phyloP scores from a whole-genome alignment of 2,797 vertebrate genomes.

The Syngnathus rostellatus region DNA sequence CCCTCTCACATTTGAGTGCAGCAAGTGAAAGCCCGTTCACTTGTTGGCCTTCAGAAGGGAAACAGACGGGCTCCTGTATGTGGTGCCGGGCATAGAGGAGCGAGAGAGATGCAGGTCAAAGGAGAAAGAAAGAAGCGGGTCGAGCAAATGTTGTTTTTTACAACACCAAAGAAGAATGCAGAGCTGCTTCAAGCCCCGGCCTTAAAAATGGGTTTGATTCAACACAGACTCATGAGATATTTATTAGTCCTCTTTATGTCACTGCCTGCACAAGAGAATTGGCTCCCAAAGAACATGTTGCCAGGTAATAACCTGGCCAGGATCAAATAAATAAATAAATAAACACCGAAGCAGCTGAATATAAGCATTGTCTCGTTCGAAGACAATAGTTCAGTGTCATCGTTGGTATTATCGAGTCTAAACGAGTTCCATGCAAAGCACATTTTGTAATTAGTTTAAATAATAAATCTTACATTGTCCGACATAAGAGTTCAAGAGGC shows the following conservation, averaged over 20 bases:
- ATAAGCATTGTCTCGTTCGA: slow-evolving; percentile 23
- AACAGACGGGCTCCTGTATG: slow-evolving; percentile 54
- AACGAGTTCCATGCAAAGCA: too few species aligned
- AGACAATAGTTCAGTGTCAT: background rate
- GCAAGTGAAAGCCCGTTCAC: slow-evolving; percentile 46
- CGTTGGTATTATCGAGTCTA: too few species aligned
- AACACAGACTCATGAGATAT: slow-evolving; percentile 21
- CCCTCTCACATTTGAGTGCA: slow-evolving; percentile 57
- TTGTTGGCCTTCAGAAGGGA: slow-evolving; percentile 24
- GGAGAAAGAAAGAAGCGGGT: slow-evolving; percentile 30
- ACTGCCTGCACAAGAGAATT: slow-evolving; percentile 6
- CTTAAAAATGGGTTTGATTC: slow-evolving; percentile 25
- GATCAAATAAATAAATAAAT: slow-evolving; percentile 50
- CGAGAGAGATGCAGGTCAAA: slow-evolving; percentile 18
- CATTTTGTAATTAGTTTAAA: too few species aligned
- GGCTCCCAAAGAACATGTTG: slow-evolving; percentile 38
- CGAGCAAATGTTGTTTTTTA: slow-evolving; percentile 39
- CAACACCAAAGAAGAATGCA: slow-evolving; percentile 26
- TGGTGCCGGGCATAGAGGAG: slow-evolving; percentile 36
- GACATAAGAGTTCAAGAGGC: too few species aligned
- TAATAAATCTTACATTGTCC: too few species aligned
- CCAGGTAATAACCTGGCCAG: slow-evolving; percentile 35
- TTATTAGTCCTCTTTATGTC: slow-evolving; percentile 22
- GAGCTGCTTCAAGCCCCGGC: slow-evolving; percentile 2
- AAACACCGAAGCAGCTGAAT: slow-evolving; percentile 50